These are phyloP conservation scores for Danio albolineatus DNA, from an alignment of 2,797 vertebrate genomes.

Conservation along the genomic window DNA sequence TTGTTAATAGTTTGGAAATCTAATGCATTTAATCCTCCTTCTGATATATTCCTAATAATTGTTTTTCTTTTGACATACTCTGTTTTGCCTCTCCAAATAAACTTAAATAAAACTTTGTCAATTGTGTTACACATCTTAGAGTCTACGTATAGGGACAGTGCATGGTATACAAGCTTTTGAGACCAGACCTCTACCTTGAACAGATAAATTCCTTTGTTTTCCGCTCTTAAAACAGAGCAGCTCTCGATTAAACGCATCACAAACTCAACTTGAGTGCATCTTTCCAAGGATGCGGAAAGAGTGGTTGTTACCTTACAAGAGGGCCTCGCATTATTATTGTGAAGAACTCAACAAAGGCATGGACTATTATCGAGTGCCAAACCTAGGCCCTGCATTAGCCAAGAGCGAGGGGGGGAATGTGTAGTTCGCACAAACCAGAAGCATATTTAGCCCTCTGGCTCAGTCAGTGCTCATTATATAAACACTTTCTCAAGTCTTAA, in stretches of 20 bases:
- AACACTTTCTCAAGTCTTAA: slow-evolving; percentile 55
- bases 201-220: too few species aligned
- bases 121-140: too few species aligned
- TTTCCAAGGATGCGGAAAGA: slow-evolving; percentile 15
- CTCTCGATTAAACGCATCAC: slow-evolving; percentile 4
- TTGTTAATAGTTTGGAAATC: too few species aligned
- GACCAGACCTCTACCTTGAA: too few species aligned
- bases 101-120: too few species aligned
- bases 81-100: too few species aligned
- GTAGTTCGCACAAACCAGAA: slow-evolving; percentile 38
- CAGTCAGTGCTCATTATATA: slow-evolving; percentile 53
- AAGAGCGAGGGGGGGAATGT: slow-evolving; percentile 7
- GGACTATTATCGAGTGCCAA: slow-evolving; percentile 18
- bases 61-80: too few species aligned
- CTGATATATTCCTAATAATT: too few species aligned
- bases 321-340: neutral
- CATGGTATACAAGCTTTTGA: too few species aligned
- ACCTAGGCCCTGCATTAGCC: slow-evolving; percentile 11
- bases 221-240: neutral
- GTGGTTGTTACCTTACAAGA: slow-evolving; percentile 23
- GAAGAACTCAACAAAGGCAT: slow-evolving; percentile 11
- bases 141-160: too few species aligned
- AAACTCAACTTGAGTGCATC: slow-evolving; percentile 29
- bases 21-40: too few species aligned
- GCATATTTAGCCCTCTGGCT: slow-evolving; percentile 41